These are phyloP conservation scores for Venturia canescens DNA, from an alignment of 1,140 invertebrate species.

Conservation along the genomic window DNA sequence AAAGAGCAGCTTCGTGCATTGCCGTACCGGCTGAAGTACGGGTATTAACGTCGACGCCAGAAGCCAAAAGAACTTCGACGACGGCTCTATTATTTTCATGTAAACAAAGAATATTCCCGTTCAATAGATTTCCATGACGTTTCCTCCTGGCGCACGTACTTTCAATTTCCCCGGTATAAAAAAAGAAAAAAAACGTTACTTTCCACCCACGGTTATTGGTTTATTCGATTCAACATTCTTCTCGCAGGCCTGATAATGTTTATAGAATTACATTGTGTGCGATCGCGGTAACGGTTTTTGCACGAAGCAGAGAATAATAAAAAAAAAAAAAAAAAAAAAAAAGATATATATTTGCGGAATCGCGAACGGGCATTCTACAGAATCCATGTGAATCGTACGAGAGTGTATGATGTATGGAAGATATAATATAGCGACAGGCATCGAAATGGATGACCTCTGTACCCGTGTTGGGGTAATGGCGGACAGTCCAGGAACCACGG, in stretches of 20 bases:
- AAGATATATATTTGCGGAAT: background rate
- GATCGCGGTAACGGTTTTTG: background rate
- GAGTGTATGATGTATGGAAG: background rate
- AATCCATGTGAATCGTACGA: background rate
- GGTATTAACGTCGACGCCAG: slow-evolving; percentile 93
- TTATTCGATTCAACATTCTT: background rate
- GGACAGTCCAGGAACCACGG: slow-evolving; percentile 14
- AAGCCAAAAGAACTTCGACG: slow-evolving; percentile 88
- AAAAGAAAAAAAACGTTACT: background rate
- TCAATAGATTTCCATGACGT: background rate
- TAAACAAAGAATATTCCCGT: slow-evolving; percentile 56
- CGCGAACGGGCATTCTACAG: background rate
- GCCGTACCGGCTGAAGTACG: slow-evolving; percentile 93
- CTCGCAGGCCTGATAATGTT: background rate
- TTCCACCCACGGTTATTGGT: background rate
- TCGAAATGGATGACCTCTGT: slow-evolving; percentile 31
- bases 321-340: too few relatives aligned
- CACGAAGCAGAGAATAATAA: background rate
- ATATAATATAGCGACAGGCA: slow-evolving; percentile 19
- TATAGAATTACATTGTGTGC: background rate
- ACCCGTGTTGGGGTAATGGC: background rate
- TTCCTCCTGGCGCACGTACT: background rate
- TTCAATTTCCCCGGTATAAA: background rate
- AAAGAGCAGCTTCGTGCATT: slow-evolving; percentile 95
- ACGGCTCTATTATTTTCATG: slow-evolving; percentile 81